Conservation (phyloP, 2,888 invertebrate genomes). For the Philhelius pedissequus region DNA sequence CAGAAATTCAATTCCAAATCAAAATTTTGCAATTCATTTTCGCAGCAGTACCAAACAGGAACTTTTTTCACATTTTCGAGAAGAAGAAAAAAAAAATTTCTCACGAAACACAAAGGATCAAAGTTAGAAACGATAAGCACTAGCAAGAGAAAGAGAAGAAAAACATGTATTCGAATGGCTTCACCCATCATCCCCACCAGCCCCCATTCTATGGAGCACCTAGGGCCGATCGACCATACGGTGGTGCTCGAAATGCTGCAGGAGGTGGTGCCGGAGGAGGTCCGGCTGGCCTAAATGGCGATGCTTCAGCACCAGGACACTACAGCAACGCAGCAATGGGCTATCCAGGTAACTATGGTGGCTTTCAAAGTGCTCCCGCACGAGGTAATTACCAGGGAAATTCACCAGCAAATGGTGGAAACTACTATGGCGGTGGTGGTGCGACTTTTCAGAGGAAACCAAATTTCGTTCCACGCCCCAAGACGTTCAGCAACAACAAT, state of each 20-base stretch:
- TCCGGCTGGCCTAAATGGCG: constrained; percentile 56
- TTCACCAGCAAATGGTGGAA: constrained; percentile 73
- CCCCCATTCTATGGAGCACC: constrained; percentile 66
- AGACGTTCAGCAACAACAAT: constrained; percentile 73
- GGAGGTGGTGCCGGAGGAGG: constrained; percentile 62
- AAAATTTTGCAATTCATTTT: constrained; percentile 38
- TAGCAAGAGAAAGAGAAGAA: constrained; percentile 70
- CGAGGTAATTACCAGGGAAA: constrained; percentile 73
- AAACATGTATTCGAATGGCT: constrained; percentile 70
- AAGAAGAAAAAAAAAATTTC: constrained; percentile 54
- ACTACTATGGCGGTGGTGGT: constrained; percentile 72
- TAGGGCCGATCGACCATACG: constrained; percentile 68
- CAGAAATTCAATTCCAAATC: constrained; percentile 55
- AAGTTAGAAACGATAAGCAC: constrained; percentile 71
- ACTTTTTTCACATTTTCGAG: constrained; percentile 61
- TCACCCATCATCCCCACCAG: constrained; percentile 70
- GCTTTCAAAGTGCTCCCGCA: constrained; percentile 72
- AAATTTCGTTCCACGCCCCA: constrained; percentile 75
- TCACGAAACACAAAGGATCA: constrained; percentile 69
- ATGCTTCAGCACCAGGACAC: constrained; percentile 59
- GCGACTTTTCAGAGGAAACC: constrained; percentile 74
- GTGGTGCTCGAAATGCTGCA: constrained; percentile 68
- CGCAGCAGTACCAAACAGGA: constrained; percentile 63
- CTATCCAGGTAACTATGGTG: constrained; percentile 60
- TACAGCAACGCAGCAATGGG: constrained; percentile 56